Base-by-base conservation (phyloP, 2,888 invertebrate species). In the Andrena chrysosceles region DNA sequence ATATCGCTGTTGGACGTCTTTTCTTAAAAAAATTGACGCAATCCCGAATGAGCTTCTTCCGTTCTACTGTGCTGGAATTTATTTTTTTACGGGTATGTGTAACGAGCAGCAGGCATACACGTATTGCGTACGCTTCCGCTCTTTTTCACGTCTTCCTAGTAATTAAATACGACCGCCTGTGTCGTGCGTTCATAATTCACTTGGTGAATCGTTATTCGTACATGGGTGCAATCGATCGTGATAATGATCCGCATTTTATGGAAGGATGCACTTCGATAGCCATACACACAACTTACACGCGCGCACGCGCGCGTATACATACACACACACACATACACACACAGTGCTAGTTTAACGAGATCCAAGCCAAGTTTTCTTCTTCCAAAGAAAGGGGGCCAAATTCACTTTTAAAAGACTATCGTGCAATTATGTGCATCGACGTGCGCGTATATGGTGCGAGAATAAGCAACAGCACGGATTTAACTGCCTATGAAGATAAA, bases 381-480 rank as follows among this genome's bases (percentile, higher is more conserved):
- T 88, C 88, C 88, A 87, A 88, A 87, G 85, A 81, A 86, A 84
- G 87, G 88, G 88, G 88, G 86, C 88, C 88, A 88, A 88, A 87
- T 86, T 81, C 75, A 83, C 54, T 77, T 73, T 79, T 66, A 56
- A 68, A 56, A 77, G 74, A 71, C 60, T 75, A 79, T 54, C 56
- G 71, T n/a, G 59, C 67, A 26, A 62, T 54, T 35, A 48, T 20
- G 66, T 23, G 59, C 74, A 48, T 56, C 49, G 31, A 48, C 20
- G 33, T 71, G 42, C 67, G 75, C 67, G 70, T 67, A 52, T 52
- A 29, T 29, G 79, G 42, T 67, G 26, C 62, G 63, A 68, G 26
- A 42, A 49, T 49, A 16, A 54, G 49, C 23, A 52, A 66, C 59
- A 52, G 29, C 52, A 26, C 54, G 67, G 31, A 76, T 1, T 26